Conservation (phyloP, 2,113 vertebrate genomes). For the Pedetes capensis region DNA sequence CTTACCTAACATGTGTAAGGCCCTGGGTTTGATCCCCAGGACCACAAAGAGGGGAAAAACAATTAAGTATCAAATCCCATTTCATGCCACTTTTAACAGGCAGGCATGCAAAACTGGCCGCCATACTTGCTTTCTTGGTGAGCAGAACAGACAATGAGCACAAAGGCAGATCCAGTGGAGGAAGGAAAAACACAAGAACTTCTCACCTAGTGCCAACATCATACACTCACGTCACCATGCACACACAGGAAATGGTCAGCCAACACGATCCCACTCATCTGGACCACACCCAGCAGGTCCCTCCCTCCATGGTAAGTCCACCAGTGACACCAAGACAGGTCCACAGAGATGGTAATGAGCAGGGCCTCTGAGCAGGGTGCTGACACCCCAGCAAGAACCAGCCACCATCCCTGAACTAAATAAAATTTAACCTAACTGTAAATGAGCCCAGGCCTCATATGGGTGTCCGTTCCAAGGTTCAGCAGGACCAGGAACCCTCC, state of each 20-base stretch:
- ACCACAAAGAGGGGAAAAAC: neutral
- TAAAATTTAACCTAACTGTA: neutral
- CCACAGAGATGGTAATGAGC: accelerated
- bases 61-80: neutral
- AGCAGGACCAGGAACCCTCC: too few species aligned
- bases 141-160: accelerated
- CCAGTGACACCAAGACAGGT: accelerated
- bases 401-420: neutral
- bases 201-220: neutral
- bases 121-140: accelerated
- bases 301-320: accelerated
- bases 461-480: neutral
- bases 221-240: neutral
- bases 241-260: neutral
- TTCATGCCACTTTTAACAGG: neutral
- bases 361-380: accelerated
- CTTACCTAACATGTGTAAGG: neutral
- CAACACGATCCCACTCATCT: neutral
- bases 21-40: neutral
- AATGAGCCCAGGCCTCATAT: too few species aligned
- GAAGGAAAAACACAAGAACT: neutral
- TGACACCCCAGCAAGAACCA: neutral
- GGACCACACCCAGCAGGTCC: too few species aligned
- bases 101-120: accelerated
- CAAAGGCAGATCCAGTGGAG: accelerated